Evolutionary conservation across 1,140 invertebrate genomes (phyloP).

Genomic region (Zaprionus lachaisei): DNA sequence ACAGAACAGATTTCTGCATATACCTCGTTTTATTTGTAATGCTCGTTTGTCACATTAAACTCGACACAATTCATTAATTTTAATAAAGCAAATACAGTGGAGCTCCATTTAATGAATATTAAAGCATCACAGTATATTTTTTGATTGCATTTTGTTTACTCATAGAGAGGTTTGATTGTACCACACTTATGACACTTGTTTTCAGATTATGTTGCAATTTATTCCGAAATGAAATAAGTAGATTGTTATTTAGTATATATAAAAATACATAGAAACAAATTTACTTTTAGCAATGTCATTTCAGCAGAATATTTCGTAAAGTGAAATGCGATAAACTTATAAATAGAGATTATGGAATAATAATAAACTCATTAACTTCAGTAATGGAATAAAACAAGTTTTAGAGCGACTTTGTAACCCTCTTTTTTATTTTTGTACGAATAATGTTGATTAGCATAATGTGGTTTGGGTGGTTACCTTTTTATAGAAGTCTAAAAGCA

Average conservation of each 20-base stretch:
- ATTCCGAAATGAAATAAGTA: background rate
- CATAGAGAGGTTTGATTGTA: background rate
- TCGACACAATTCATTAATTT: constrained; percentile 5
- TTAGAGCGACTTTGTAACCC: background rate
- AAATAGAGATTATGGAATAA: background rate
- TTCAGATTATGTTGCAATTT: constrained; percentile 4
- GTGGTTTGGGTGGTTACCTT: constrained; percentile 20
- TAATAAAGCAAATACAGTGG: background rate
- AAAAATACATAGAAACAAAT: background rate
- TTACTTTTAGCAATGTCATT: constrained; percentile 1
- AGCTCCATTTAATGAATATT: background rate
- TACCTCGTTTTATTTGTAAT: constrained; percentile 4
- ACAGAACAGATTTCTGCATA: constrained; percentile 1
- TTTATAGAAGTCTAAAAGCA: constrained; percentile 20
- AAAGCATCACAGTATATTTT: background rate
- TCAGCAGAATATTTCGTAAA: background rate
- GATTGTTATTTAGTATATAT: background rate
- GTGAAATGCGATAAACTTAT: background rate
- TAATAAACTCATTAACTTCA: no score
- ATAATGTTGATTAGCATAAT: constrained; percentile 40
- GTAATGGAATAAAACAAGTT: no score
- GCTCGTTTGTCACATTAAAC: background rate
- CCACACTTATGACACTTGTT: background rate
- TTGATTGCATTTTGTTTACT: background rate
- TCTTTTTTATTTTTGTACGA: constrained; percentile 1